Percentiles rank a stretch among this genome's conserved stretches.
These are phyloP conservation scores for Buteo buteo DNA, from an alignment of 2,113 vertebrate species.

Conservation along the genomic window DNA sequence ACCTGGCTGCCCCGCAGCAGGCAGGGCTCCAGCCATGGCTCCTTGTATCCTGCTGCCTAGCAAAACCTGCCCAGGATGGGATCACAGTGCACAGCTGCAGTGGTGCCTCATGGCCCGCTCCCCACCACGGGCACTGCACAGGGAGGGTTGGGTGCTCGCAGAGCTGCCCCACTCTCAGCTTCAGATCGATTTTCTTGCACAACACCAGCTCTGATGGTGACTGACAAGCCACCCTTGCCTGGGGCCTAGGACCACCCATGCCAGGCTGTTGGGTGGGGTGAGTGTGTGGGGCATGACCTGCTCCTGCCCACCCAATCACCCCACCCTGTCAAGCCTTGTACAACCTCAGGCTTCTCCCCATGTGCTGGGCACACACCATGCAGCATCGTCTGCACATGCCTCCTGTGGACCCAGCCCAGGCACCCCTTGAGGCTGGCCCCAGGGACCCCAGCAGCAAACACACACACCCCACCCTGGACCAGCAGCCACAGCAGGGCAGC, in stretches of 20 bases:
- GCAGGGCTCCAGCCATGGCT: neutral
- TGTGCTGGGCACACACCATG: fast-evolving
- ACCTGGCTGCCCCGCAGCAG: neutral
- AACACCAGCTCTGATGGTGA: neutral
- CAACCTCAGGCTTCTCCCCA: neutral
- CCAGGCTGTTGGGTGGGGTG: neutral
- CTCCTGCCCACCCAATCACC: neutral
- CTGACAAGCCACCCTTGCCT: neutral
- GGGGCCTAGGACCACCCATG: neutral
- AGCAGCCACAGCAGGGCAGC: neutral
- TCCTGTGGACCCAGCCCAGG: neutral
- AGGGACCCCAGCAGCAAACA: neutral
- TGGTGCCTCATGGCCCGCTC: fast-evolving
- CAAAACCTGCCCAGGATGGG: neutral
- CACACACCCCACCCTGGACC: fast-evolving
- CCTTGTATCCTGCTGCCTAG: fast-evolving
- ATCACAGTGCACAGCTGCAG: fast-evolving
- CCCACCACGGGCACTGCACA: fast-evolving
- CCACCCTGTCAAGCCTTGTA: neutral
- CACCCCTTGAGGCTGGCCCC: neutral
- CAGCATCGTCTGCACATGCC: fast-evolving
- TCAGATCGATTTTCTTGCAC: neutral
- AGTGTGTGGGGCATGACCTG: neutral
- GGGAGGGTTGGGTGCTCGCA: fast-evolving
- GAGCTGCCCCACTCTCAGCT: neutral